These are phyloP conservation scores for Paralinhomoeus sp. DNA, from an alignment of 2,888 invertebrate genomes.

Conservation along the genomic window DNA sequence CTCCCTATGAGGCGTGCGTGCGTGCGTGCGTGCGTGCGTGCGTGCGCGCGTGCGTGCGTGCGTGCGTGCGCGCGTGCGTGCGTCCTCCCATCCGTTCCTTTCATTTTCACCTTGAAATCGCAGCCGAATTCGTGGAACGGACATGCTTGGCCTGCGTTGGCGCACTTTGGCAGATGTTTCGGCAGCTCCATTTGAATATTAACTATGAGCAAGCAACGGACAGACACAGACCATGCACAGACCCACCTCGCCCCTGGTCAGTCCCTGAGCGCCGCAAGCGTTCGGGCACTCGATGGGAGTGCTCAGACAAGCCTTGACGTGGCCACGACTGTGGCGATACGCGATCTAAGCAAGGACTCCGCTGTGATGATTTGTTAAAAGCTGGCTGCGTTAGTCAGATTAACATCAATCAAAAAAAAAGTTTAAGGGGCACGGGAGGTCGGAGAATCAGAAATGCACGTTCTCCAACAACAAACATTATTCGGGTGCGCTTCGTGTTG, in stretches of 20 bases:
- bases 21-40: background rate
- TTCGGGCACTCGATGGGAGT: slow-evolving; percentile 73
- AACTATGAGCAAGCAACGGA: background rate
- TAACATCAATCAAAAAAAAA: no score
- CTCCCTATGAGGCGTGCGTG: slow-evolving; percentile 8
- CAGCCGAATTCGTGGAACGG: slow-evolving; percentile 57
- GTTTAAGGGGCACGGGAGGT: no score
- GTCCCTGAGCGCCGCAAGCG: slow-evolving; percentile 47
- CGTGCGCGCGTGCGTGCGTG: background rate
- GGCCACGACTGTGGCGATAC: no score
- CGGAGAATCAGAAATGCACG: no score
- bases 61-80: background rate
- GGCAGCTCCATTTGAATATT: slow-evolving; percentile 8
- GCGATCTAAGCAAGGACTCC: no score
- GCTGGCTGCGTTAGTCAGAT: no score
- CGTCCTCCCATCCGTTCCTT: no score
- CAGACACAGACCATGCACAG: no score
- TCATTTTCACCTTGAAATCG: slow-evolving; percentile 36
- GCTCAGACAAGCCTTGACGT: slow-evolving; percentile 39
- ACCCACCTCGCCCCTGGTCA: slow-evolving; percentile 61
- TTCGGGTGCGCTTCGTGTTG: no score
- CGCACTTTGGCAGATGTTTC: slow-evolving; percentile 22
- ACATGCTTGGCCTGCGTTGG: slow-evolving; percentile 38
- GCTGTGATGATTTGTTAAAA: no score
- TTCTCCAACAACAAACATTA: no score